These are phyloP conservation scores for Zeugodacus cucurbitae DNA, from an alignment of 1,140 invertebrate genomes.

Conservation along the genomic window DNA sequence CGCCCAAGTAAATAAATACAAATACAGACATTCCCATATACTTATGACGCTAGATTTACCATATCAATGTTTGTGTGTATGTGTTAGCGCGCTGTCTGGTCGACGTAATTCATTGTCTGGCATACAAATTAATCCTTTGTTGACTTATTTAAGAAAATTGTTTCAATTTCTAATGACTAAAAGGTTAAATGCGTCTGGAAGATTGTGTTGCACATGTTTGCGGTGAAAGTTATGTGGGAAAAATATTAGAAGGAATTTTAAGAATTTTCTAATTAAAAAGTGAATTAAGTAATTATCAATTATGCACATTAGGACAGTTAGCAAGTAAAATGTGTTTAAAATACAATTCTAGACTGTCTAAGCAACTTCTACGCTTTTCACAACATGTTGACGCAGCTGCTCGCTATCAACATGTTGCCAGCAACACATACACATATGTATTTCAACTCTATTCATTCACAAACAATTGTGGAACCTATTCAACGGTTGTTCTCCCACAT, in stretches of 20 bases:
- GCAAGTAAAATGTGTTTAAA: no score
- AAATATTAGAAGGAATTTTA: not conserved
- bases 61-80: not conserved
- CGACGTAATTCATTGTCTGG: constrained; percentile 3
- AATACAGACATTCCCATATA: not conserved
- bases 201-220: not conserved
- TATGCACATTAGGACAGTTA: no score
- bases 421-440: not conserved
- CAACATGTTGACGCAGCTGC: not conserved
- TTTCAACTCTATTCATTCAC: not conserved
- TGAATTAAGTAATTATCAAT: not conserved
- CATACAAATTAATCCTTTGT: constrained; percentile 22
- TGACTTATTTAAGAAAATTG: constrained; percentile 15
- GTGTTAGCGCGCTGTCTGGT: not conserved
- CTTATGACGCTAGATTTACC: not conserved
- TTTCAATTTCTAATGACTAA: not conserved
- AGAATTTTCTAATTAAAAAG: not conserved
- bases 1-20: constrained; percentile 1
- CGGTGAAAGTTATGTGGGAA: not conserved
- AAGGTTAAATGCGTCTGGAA: not conserved
- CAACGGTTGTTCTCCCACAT: not conserved
- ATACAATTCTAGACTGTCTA: no score
- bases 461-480: not conserved
- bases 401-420: not conserved
- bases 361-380: not conserved